Conservation (phyloP, 2,888 invertebrate genomes). For the Syritta pipiens region DNA sequence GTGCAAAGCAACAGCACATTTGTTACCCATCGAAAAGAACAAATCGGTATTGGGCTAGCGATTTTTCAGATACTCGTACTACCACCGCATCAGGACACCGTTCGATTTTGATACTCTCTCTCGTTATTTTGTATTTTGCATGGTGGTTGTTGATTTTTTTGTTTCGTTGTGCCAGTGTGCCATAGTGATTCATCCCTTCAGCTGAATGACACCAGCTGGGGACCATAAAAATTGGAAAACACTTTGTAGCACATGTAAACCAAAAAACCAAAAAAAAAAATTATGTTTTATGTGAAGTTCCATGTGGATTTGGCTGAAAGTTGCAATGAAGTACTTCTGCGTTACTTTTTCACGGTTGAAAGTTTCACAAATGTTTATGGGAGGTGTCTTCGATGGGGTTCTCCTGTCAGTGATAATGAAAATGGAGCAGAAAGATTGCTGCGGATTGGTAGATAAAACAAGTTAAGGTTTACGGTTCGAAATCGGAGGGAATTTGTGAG, state of each 20-base stretch:
- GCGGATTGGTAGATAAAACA: too few relatives aligned
- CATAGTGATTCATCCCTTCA: too few relatives aligned
- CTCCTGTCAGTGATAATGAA: conserved; percentile 5
- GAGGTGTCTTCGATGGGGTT: conserved; percentile 20
- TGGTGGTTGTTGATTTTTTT: conserved; percentile 48
- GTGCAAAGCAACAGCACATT: conserved; percentile 57
- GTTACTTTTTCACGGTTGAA: conserved; percentile 50
- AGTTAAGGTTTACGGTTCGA: too few relatives aligned
- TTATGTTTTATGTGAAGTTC: conserved; percentile 44
- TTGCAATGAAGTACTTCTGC: conserved; percentile 46
- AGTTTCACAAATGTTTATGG: conserved; percentile 61
- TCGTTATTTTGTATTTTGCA: conserved; percentile 69
- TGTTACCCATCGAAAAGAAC: conserved; percentile 62
- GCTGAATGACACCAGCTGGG: conserved; percentile 59
- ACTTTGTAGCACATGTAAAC: conserved; percentile 67
- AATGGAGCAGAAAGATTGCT: too few relatives aligned
- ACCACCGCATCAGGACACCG: conserved; percentile 55
- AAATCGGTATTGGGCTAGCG: conserved; percentile 64
- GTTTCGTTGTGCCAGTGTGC: conserved; percentile 41
- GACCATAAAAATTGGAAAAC: conserved; percentile 68
- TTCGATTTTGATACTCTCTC: conserved; percentile 59
- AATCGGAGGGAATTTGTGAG: too few relatives aligned
- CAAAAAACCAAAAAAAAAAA: conserved; percentile 51
- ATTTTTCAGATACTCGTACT: conserved; percentile 65
- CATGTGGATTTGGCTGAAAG: conserved; percentile 21